Conservation (phyloP, 37 sponge, comb jelly and placozoan genomes). For the Beroe ovata region DNA sequence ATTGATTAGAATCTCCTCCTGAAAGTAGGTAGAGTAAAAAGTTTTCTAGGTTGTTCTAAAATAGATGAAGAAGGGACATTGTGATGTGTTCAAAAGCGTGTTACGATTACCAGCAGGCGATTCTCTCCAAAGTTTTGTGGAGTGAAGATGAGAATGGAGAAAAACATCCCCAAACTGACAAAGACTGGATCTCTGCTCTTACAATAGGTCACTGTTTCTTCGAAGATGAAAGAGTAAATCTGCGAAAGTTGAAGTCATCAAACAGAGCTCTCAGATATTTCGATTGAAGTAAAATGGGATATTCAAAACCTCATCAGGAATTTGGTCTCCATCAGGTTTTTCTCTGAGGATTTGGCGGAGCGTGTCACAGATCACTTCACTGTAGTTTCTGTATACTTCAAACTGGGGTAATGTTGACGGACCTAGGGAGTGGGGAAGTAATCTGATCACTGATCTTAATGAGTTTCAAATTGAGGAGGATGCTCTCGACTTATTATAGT, state of each 20-base stretch:
- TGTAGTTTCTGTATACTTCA: background rate
- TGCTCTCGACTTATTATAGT: no score
- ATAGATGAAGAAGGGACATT: no score
- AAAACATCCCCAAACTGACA: slow-evolving; percentile 10
- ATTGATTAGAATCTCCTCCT: background rate
- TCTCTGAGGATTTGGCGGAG: background rate
- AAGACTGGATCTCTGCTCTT: background rate
- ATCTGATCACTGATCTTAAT: no score
- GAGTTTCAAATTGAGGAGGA: no score
- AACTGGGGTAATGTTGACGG: background rate
- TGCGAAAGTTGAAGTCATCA: no score
- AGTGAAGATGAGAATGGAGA: slow-evolving; percentile 7
- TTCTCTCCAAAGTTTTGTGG: slow-evolving; percentile 2
- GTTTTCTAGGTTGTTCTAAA: no score
- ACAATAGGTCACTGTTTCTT: background rate
- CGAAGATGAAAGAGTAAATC: background rate
- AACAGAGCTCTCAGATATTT: no score
- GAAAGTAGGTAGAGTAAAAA: background rate
- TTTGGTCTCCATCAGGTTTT: background rate
- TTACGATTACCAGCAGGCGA: background rate
- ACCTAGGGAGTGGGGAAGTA: background rate
- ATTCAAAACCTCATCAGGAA: slow-evolving; percentile 7
- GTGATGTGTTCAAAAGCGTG: no score
- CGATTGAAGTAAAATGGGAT: no score
- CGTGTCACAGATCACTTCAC: background rate